Conservation (phyloP, 2,888 invertebrate species). For the Tanypteryx hageni region DNA sequence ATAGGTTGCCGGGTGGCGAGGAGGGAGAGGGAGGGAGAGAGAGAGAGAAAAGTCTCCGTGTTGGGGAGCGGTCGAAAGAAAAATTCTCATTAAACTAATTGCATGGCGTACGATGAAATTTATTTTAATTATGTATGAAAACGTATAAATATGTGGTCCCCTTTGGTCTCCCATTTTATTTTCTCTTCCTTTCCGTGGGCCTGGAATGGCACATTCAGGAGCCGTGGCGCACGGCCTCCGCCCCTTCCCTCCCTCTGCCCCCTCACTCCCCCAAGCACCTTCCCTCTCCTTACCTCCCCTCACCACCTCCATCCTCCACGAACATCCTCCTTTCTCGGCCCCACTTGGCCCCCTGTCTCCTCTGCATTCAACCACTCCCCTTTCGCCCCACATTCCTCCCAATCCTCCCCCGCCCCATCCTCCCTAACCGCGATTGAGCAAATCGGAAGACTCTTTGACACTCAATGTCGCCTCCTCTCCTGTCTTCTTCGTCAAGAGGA, state of each 20-base stretch:
- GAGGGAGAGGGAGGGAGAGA: background rate
- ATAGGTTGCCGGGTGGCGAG: background rate
- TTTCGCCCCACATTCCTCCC: background rate
- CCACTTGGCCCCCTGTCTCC: too few relatives aligned
- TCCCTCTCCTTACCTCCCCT: background rate
- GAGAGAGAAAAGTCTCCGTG: background rate
- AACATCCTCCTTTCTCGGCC: too few relatives aligned
- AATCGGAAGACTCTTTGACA: too few relatives aligned
- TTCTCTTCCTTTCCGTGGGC: constrained; percentile 49
- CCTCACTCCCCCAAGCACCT: background rate
- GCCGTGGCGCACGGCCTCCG: constrained; percentile 22
- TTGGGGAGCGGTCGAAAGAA: constrained; percentile 47
- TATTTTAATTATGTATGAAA: constrained; percentile 63
- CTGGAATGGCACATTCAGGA: constrained; percentile 59
- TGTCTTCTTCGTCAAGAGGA: too few relatives aligned
- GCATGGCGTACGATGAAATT: constrained; percentile 63
- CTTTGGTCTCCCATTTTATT: constrained; percentile 52
- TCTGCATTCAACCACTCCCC: background rate
- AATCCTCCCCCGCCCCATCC: background rate
- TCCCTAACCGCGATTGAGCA: background rate
- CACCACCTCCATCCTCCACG: too few relatives aligned
- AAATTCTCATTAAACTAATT: constrained; percentile 64
- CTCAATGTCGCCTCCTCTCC: too few relatives aligned
- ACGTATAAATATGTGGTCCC: constrained; percentile 45
- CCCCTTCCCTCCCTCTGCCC: background rate